Evolutionary conservation across 2,113 vertebrate genomes (phyloP).

Genomic region (Bolborhynchus lineola): DNA sequence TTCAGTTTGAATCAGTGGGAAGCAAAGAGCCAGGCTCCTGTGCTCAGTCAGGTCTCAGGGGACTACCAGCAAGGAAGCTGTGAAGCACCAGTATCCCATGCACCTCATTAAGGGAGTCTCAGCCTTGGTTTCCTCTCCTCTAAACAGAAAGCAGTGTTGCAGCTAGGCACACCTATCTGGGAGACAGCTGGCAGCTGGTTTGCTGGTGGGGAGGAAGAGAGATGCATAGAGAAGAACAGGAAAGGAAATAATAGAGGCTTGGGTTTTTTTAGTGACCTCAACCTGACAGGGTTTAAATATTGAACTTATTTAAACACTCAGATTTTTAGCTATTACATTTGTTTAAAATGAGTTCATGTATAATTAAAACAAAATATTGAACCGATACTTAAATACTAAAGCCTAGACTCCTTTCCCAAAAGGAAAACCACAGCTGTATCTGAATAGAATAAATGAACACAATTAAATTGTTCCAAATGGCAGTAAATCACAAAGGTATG

Average conservation of each 20-base stretch:
- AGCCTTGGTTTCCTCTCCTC: background rate
- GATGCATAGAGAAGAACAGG: background rate
- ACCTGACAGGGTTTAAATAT: constrained; percentile 4
- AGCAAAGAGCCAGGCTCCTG: background rate
- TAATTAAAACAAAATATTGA: constrained; percentile 61
- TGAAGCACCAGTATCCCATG: background rate
- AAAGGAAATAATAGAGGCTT: background rate
- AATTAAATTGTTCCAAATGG: background rate
- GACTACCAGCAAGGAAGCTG: background rate
- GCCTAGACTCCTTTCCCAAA: background rate
- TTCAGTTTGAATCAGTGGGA: background rate
- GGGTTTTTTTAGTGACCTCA: background rate
- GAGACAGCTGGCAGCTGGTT: constrained; percentile 15
- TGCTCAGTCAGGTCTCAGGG: background rate
- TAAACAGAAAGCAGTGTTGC: background rate
- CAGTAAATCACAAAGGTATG: constrained; percentile 17
- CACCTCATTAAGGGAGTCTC: background rate
- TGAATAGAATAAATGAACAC: constrained; percentile 14
- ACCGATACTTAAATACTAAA: constrained; percentile 33
- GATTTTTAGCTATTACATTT: background rate
- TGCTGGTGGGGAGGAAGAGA: background rate
- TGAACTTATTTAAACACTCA: constrained; percentile 14
- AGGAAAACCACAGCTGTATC: background rate
- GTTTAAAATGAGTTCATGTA: constrained; percentile 21
- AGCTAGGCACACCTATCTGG: background rate